phyloP scores from a whole-genome alignment of 2,797 vertebrate species.

The Calcarius lapponicus region DNA sequence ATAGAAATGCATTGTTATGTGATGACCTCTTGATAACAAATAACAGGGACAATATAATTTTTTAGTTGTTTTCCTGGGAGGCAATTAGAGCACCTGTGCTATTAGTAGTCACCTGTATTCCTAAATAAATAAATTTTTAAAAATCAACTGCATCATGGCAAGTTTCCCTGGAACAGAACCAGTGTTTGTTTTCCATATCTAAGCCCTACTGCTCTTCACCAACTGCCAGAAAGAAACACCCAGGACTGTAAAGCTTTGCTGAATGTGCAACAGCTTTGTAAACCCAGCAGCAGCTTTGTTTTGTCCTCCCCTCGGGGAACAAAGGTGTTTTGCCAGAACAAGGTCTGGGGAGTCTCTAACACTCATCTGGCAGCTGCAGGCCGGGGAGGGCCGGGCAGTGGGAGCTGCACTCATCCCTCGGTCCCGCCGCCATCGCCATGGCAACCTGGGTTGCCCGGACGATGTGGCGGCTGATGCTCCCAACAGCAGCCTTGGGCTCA shows the following conservation, averaged over 20 bases:
- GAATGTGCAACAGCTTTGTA: conserved; percentile 4
- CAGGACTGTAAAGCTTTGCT: background rate
- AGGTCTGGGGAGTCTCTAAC: background rate
- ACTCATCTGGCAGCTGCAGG: background rate
- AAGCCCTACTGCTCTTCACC: background rate
- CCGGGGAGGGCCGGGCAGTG: rapidly evolving
- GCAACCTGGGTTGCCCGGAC: conserved; percentile 78
- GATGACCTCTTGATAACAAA: background rate
- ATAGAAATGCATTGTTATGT: background rate
- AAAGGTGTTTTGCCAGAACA: background rate
- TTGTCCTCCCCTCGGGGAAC: background rate
- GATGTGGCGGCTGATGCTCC: conserved; percentile 43
- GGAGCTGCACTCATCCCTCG: conserved; percentile 48
- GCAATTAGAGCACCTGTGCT: background rate
- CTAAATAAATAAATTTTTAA: background rate
- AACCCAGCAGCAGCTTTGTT: conserved; percentile 52
- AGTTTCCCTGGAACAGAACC: background rate
- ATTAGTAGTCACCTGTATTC: background rate
- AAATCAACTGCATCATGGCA: background rate
- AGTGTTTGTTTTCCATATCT: background rate
- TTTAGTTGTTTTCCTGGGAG: background rate
- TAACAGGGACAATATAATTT: background rate
- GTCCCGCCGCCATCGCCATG: conserved; percentile 69
- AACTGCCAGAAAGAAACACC: background rate
- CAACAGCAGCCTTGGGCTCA: conserved; percentile 17